Percentiles rank a stretch among this genome's conserved stretches.
These are phyloP conservation scores for Neoniphon sammara DNA, from an alignment of 2,797 vertebrate genomes.

Conservation along the genomic window DNA sequence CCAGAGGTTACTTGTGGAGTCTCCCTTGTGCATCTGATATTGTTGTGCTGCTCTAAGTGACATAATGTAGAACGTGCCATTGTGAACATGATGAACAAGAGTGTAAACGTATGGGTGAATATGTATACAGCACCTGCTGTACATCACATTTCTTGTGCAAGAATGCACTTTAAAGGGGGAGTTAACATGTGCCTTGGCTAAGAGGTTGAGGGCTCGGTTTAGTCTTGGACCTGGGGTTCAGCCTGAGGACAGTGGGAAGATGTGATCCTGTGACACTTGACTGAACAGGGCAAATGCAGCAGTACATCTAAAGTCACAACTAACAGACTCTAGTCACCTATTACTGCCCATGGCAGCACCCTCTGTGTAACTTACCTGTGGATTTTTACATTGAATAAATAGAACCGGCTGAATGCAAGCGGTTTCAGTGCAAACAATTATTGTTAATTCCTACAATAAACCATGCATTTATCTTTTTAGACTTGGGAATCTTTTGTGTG, in stretches of 20 bases:
- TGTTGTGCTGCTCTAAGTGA: slow-evolving; percentile 36
- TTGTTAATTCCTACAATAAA: slow-evolving; percentile 75
- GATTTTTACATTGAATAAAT: slow-evolving; percentile 81
- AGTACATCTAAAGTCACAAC: slow-evolving; percentile 41
- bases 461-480: slow-evolving; percentile 69
- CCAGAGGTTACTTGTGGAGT: slow-evolving; percentile 58
- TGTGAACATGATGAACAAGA: slow-evolving; percentile 37
- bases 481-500: slow-evolving; percentile 27
- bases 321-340: slow-evolving; percentile 58
- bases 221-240: slow-evolving; percentile 35
- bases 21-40: slow-evolving; percentile 55
- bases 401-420: slow-evolving; percentile 66
- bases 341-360: slow-evolving; percentile 65
- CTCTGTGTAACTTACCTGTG: slow-evolving; percentile 77
- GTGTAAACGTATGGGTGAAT: slow-evolving; percentile 28
- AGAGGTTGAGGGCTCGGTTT: slow-evolving; percentile 34
- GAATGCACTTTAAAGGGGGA: slow-evolving; percentile 68
- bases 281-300: slow-evolving; percentile 58
- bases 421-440: slow-evolving; percentile 55
- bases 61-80: slow-evolving; percentile 34
- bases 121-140: slow-evolving; percentile 43
- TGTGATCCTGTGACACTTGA: slow-evolving; percentile 56
- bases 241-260: slow-evolving; percentile 49
- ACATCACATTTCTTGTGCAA: slow-evolving; percentile 40
- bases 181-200: slow-evolving; percentile 56